A percentile compares a stretch with the other conserved stretches of the same genome.
Evolutionary conservation across 2,797 vertebrate genomes (phyloP).

Genomic region (Pseudochirops corinnae): DNA sequence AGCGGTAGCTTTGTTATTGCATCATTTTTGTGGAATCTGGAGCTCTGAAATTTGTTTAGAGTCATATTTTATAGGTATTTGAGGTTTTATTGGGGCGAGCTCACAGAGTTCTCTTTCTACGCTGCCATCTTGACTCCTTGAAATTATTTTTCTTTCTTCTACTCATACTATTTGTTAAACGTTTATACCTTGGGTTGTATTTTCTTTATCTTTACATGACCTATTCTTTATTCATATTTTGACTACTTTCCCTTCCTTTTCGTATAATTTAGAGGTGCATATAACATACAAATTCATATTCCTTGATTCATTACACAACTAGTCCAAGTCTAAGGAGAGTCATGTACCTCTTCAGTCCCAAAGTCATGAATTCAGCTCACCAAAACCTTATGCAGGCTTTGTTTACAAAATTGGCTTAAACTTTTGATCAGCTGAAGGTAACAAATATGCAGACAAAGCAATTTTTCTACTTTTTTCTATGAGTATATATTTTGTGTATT

Average conservation of each 20-base stretch:
- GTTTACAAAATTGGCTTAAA: not conserved
- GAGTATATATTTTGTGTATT: not conserved
- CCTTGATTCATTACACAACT: not conserved
- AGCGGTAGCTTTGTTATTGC: no score
- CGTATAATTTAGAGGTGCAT: not conserved
- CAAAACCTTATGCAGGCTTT: not conserved
- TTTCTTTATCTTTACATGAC: not conserved
- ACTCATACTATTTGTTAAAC: not conserved
- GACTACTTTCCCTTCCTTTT: not conserved
- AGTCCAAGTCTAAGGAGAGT: not conserved
- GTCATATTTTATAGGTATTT: no score
- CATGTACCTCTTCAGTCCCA: not conserved
- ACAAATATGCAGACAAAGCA: not conserved
- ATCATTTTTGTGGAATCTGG: no score
- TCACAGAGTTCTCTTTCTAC: no score
- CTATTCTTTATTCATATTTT: not conserved
- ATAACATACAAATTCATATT: not conserved
- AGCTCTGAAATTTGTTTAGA: no score
- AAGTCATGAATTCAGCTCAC: not conserved
- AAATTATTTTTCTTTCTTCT: not conserved
- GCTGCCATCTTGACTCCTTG: no score
- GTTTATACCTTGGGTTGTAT: not conserved
- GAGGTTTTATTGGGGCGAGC: accelerated
- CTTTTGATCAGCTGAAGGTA: not conserved
- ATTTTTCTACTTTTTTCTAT: not conserved